Evolutionary conservation across 2,888 invertebrate genomes (phyloP).

Genomic region (Lamellibrachia columna): DNA sequence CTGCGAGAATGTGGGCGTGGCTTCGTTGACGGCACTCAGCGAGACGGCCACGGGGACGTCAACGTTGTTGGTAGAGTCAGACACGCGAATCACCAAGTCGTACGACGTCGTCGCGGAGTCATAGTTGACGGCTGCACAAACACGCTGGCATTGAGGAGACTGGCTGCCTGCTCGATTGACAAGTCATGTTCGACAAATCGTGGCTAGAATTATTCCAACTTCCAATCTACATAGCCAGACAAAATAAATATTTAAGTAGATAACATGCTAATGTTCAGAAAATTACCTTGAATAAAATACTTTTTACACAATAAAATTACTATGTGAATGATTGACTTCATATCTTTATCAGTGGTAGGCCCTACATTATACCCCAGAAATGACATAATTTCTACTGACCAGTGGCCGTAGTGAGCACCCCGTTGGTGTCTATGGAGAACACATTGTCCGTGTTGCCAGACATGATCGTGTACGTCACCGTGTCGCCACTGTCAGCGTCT

Average conservation of each 20-base stretch:
- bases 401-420: slow-evolving; percentile 20
- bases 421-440: slow-evolving; percentile 39
- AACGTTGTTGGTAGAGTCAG: slow-evolving; percentile 38
- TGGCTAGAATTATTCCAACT: too few species aligned
- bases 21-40: slow-evolving; percentile 44
- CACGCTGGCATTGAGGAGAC: too few species aligned
- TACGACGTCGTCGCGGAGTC: slow-evolving; percentile 46
- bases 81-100: slow-evolving; percentile 39
- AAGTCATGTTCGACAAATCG: too few species aligned
- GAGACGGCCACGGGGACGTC: slow-evolving; percentile 37
- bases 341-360: slow-evolving; percentile 25
- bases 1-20: slow-evolving; percentile 39
- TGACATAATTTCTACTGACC: too few species aligned
- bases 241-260: too few species aligned
- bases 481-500: slow-evolving; percentile 19
- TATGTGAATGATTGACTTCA: too few species aligned
- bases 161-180: too few species aligned
- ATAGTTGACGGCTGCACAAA: slow-evolving; percentile 46
- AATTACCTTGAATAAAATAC: too few species aligned
- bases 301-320: too few species aligned
- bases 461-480: slow-evolving; percentile 45
- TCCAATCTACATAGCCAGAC: too few species aligned
- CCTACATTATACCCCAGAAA: too few species aligned
- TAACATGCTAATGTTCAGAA: too few species aligned
- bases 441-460: slow-evolving; percentile 42